Base-by-base conservation (phyloP, 2,113 vertebrate species). In the Toxotes chatareus region DNA sequence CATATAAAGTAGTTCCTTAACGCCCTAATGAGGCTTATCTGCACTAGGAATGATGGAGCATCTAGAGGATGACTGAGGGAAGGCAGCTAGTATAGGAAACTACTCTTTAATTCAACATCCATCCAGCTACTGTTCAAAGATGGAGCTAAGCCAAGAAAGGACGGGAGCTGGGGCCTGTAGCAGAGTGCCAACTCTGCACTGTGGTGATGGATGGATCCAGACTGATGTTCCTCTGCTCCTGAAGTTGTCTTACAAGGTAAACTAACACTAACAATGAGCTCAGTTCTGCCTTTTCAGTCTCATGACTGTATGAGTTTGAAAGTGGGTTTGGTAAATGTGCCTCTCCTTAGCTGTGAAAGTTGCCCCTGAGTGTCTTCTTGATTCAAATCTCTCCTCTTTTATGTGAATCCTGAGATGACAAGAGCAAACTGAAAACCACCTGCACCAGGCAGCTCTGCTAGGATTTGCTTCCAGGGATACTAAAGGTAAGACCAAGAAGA, bases 81-180 rank as follows among this genome's bases (percentile, higher is more conserved):
- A 34, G 8, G 0, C 3, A 76, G n/a, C 12, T 51, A 21, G 8
- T 60, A 0, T 31, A 40, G 23, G 34, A 85, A 60, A 53, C 9
- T 49, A 19, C 21, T 40, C 11, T 70, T 74, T 60, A 74, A 81
- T 81, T 84, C 64, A 79, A 34, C 64, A 62, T 69, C 56, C 46
- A 74, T 76, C 47, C 40, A 49, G 11, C 65, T 49, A 47, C 7
- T 47, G 16, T 40, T 75, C 14, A 72, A 44, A 36, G 55, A 57
- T 19, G 27, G 32, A 21, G 78, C 60, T 23, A 74, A 74, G 12
- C 46, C 23, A 38, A 83, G 59, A 67, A 16, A 14, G 49, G 12
- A 61, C 12, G 14, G 9, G 59, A 79, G 34, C 17, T 51, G 62
- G 16, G 42, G 53, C 53, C 13, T 38, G 12, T 61, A 59, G 56